A percentile compares a stretch with the other conserved stretches of the same genome.
Evolutionary conservation across 1,140 invertebrate genomes (phyloP).

Genomic region (Nephila pilipes): DNA sequence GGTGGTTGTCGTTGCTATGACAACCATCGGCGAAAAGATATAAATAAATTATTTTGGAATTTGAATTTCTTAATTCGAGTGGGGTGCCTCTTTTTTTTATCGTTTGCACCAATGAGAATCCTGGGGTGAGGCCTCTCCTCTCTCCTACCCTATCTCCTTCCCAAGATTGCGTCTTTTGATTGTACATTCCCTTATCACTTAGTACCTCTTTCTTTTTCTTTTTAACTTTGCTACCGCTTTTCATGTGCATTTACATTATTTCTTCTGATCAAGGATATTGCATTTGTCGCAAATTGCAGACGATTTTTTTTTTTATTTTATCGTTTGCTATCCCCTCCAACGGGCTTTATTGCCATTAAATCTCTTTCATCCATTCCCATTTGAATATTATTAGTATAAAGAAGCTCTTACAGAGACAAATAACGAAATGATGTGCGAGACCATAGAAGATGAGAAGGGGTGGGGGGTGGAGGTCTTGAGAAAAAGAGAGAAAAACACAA

Average conservation of each 20-base stretch:
- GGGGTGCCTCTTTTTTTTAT: slow-evolving; percentile 22
- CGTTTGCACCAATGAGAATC: neutral
- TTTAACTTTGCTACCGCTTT: slow-evolving; percentile 13
- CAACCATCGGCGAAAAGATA: slow-evolving; percentile 46
- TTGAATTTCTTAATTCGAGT: slow-evolving; percentile 75
- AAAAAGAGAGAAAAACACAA: no score
- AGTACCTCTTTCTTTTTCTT: slow-evolving; percentile 9
- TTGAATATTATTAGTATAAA: slow-evolving; percentile 56
- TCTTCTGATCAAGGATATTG: slow-evolving; percentile 31
- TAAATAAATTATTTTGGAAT: slow-evolving; percentile 77
- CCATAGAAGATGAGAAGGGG: neutral
- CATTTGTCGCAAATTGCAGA: slow-evolving; percentile 45
- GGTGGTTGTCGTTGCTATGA: slow-evolving; percentile 51
- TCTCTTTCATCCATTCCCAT: neutral
- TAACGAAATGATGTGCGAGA: slow-evolving; percentile 12
- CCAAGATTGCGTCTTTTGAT: slow-evolving; percentile 27
- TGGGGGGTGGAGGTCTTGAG: no score
- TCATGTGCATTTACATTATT: slow-evolving; percentile 56
- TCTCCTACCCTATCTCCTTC: neutral
- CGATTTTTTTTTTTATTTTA: slow-evolving; percentile 23
- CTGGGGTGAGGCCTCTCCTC: neutral
- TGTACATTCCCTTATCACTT: slow-evolving; percentile 17
- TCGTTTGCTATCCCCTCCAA: neutral
- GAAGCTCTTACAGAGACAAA: slow-evolving; percentile 14
- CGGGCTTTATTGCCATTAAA: slow-evolving; percentile 56